These are phyloP conservation scores for Bufo bufo DNA, from an alignment of 2,113 vertebrate genomes.

Conservation along the genomic window DNA sequence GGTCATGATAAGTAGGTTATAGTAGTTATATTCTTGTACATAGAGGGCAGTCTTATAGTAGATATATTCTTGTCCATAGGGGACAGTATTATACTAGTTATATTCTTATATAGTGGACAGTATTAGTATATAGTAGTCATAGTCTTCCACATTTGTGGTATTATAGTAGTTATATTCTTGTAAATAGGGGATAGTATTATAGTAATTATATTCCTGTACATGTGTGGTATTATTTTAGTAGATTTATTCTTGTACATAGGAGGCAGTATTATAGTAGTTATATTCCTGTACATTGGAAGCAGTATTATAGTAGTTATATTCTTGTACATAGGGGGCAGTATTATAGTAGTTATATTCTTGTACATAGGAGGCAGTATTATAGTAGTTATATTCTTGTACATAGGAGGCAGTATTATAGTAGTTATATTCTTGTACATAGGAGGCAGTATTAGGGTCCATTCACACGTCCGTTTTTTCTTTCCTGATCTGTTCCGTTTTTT, in stretches of 20 bases:
- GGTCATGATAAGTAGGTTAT: no score
- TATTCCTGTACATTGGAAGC: not conserved
- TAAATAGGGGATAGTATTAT: not conserved
- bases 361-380: no score
- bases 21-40: not conserved
- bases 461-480: no score
- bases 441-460: no score
- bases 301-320: no score
- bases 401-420: not conserved
- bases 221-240: not conserved
- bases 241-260: not conserved
- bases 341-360: no score
- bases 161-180: not conserved
- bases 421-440: not conserved
- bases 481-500: no score
- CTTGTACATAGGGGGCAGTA: no score
- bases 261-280: not conserved
- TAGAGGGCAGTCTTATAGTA: not conserved
- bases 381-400: no score
- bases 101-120: not conserved
- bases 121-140: not conserved
- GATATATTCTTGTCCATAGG: not conserved
- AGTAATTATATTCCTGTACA: not conserved
- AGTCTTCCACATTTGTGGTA: not conserved
- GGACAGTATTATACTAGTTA: not conserved